These are phyloP conservation scores for Chaetoderma sp. DNA, from an alignment of 2,888 invertebrate genomes.

Conservation along the genomic window DNA sequence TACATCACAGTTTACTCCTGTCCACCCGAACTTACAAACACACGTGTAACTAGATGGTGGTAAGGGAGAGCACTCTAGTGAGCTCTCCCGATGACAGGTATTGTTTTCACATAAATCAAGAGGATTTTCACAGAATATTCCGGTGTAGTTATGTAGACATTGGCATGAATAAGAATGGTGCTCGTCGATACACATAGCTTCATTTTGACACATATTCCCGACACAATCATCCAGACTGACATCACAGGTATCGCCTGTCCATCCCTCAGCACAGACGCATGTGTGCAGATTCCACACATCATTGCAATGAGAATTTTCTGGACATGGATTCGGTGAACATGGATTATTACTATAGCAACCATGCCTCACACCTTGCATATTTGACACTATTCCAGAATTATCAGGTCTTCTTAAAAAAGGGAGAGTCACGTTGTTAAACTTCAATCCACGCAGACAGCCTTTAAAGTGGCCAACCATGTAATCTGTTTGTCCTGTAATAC, in stretches of 20 bases:
- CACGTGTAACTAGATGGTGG: slow-evolving; percentile 48
- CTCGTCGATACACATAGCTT: slow-evolving; percentile 48
- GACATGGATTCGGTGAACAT: slow-evolving; percentile 53
- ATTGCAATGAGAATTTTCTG: slow-evolving; percentile 48
- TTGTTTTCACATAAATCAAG: slow-evolving; percentile 44
- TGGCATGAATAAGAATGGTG: slow-evolving; percentile 47
- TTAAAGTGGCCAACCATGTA: slow-evolving; percentile 50
- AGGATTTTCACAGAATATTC: slow-evolving; percentile 45
- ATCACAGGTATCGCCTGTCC: slow-evolving; percentile 53
- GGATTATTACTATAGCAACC: slow-evolving; percentile 55
- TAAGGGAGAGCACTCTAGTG: slow-evolving; percentile 41
- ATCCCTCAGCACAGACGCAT: slow-evolving; percentile 58
- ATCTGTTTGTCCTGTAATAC: slow-evolving; percentile 43
- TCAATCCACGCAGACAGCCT: slow-evolving; percentile 56
- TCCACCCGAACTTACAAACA: slow-evolving; percentile 53
- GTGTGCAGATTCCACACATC: slow-evolving; percentile 54
- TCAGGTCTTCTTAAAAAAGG: slow-evolving; percentile 20
- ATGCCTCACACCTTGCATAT: slow-evolving; percentile 30
- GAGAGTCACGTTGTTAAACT: slow-evolving; percentile 45
- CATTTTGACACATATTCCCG: slow-evolving; percentile 41
- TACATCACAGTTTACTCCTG: slow-evolving; percentile 50
- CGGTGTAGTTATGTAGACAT: slow-evolving; percentile 46
- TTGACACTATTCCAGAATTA: slow-evolving; percentile 27
- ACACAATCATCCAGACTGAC: slow-evolving; percentile 53
- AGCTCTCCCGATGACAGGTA: slow-evolving; percentile 47